These are phyloP conservation scores for Muschampia staudingeri DNA, from an alignment of 2,888 invertebrate genomes.

Conservation along the genomic window DNA sequence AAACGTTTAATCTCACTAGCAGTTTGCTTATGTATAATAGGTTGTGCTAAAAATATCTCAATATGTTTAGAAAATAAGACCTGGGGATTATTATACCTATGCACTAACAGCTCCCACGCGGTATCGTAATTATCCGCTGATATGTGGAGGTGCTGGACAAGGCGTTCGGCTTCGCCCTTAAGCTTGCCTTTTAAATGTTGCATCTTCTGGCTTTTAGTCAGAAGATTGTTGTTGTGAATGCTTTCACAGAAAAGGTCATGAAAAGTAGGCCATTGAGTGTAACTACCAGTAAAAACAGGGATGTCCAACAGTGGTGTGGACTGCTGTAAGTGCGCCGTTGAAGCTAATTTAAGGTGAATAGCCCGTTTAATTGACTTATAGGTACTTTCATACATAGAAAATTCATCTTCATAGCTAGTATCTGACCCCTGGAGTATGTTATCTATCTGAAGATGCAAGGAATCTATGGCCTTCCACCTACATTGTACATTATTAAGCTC, in stretches of 20 bases:
- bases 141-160: slow-evolving; percentile 21
- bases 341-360: no score
- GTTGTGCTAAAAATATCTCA: slow-evolving; percentile 33
- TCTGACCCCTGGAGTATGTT: slow-evolving; percentile 16
- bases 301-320: no score
- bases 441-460: slow-evolving; percentile 30
- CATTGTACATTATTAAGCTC: slow-evolving; percentile 6
- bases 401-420: neutral
- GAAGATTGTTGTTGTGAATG: no score
- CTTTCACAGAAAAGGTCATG: no score
- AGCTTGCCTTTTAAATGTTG: no score
- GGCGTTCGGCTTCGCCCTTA: slow-evolving; percentile 25
- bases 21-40: slow-evolving; percentile 28
- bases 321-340: no score
- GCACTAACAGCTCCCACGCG: slow-evolving; percentile 15
- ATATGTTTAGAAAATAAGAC: slow-evolving; percentile 28
- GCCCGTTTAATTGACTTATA: no score
- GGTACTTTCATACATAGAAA: no score
- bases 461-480: slow-evolving; percentile 25
- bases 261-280: no score
- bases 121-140: slow-evolving; percentile 23
- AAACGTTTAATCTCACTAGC: slow-evolving; percentile 33
- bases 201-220: no score
- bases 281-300: no score
- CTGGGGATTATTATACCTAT: slow-evolving; percentile 12